Percentiles rank a stretch among this genome's conserved stretches.
Conservation (phyloP, 2,888 invertebrate species). For the Strigamia maritima region DNA sequence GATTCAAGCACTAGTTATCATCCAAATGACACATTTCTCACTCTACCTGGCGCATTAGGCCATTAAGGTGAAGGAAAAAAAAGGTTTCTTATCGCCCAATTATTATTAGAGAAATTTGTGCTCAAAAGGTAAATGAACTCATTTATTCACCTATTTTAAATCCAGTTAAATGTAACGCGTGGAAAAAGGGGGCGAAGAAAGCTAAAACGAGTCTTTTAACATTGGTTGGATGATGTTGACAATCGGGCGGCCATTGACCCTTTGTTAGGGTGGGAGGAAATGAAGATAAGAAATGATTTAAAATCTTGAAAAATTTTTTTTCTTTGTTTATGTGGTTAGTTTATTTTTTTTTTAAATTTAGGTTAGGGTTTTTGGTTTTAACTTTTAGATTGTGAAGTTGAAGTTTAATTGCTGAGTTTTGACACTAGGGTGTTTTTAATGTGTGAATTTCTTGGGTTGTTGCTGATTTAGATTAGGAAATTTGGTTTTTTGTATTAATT, state of each 20-base stretch:
- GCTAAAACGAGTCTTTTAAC: neutral
- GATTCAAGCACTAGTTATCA: neutral
- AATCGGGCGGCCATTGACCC: slow-evolving; percentile 30
- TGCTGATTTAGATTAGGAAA: neutral
- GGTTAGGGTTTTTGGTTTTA: neutral
- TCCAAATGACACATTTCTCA: neutral
- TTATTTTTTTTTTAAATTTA: neutral
- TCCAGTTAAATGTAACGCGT: neutral
- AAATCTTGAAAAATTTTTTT: neutral
- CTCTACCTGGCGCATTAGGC: neutral
- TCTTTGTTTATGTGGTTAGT: neutral
- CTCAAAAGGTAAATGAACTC: slow-evolving; percentile 29
- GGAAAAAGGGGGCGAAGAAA: neutral
- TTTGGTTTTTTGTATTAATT: neutral
- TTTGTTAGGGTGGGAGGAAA: neutral
- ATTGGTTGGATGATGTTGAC: neutral
- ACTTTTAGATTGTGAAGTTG: too few species aligned
- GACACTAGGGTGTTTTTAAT: neutral
- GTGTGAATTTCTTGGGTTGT: neutral
- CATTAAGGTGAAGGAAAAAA: neutral
- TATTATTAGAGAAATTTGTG: slow-evolving; percentile 16
- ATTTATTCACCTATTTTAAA: slow-evolving; percentile 25
- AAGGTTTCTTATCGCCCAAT: neutral
- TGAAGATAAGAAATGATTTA: neutral
- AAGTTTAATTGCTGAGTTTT: neutral